A percentile compares a stretch with the other conserved stretches of the same genome.
Conservation (phyloP, 2,888 invertebrate species). For the Catonia carolina region DNA sequence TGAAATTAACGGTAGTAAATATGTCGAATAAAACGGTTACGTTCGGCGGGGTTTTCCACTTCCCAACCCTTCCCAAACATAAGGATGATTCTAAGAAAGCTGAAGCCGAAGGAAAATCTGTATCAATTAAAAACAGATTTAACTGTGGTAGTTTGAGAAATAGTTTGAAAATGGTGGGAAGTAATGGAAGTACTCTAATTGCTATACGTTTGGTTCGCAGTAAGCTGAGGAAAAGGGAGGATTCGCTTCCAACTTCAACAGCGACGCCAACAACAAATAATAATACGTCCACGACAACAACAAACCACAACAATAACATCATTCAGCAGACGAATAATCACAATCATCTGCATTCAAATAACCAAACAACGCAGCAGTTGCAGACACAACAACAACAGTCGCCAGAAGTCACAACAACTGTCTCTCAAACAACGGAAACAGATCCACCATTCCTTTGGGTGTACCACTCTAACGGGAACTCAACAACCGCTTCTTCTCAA, state of each 20-base stretch:
- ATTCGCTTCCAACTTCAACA: constrained; percentile 43
- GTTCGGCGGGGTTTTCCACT: constrained; percentile 35
- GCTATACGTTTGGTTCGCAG: constrained; percentile 87
- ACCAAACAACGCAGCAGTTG: constrained; percentile 18
- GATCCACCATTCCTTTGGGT: constrained; percentile 62
- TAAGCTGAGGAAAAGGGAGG: constrained; percentile 80
- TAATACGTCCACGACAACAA: constrained; percentile 28
- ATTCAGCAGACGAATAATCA: constrained; percentile 22
- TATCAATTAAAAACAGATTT: constrained; percentile 34
- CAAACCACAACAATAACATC: constrained; percentile 41
- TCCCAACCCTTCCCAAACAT: constrained; percentile 28
- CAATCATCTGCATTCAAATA: constrained; percentile 20
- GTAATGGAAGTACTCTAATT: constrained; percentile 71
- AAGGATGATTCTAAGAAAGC: constrained; percentile 28
- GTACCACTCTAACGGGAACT: constrained; percentile 57
- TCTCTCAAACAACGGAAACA: constrained; percentile 9
- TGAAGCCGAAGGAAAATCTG: constrained; percentile 22
- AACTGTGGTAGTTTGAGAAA: constrained; percentile 35
- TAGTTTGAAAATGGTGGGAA: constrained; percentile 62
- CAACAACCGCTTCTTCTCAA: constrained; percentile 57
- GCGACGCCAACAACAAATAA: constrained; percentile 32
- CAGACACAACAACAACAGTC: constrained; percentile 10
- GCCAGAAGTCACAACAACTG: constrained; percentile 12
- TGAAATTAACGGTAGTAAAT: background rate
- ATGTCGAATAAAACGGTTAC: constrained; percentile 34